Evolutionary conservation across 37 sponge, comb jelly and placozoan genomes (phyloP).

Genomic region (Cliona cf. orientalis): DNA sequence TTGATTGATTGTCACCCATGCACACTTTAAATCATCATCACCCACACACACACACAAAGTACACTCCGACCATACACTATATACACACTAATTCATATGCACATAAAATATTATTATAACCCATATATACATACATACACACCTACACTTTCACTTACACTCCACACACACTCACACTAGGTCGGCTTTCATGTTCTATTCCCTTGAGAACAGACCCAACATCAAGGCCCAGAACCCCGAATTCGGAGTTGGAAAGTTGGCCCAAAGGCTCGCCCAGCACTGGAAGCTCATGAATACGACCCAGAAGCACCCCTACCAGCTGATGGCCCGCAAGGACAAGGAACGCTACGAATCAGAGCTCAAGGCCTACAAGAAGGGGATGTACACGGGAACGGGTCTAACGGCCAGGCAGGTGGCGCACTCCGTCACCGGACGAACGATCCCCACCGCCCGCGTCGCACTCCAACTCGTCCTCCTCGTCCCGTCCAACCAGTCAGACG

Average conservation of each 20-base stretch:
- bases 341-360: slow-evolving; percentile 77
- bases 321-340: slow-evolving; percentile 77
- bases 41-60: not conserved
- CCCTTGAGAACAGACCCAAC: slow-evolving; percentile 69
- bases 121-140: not conserved
- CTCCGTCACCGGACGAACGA: slow-evolving; percentile 15
- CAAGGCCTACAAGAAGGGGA: slow-evolving; percentile 69
- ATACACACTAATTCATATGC: too few species aligned
- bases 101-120: too few species aligned
- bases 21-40: too few species aligned
- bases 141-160: slow-evolving; percentile 12
- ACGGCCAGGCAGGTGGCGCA: slow-evolving; percentile 20
- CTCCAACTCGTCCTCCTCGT: not conserved
- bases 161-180: slow-evolving; percentile 41
- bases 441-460: slow-evolving; percentile 24
- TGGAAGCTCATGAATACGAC: slow-evolving; percentile 66
- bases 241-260: slow-evolving; percentile 67
- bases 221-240: slow-evolving; percentile 61
- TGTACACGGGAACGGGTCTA: slow-evolving; percentile 31
- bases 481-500: not conserved
- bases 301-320: slow-evolving; percentile 57
- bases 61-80: too few species aligned
- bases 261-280: slow-evolving; percentile 69
- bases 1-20: too few species aligned
- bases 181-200: slow-evolving; percentile 92